Evolutionary conservation across 2,797 vertebrate species (phyloP).

Genomic region (Amazona finschi): DNA sequence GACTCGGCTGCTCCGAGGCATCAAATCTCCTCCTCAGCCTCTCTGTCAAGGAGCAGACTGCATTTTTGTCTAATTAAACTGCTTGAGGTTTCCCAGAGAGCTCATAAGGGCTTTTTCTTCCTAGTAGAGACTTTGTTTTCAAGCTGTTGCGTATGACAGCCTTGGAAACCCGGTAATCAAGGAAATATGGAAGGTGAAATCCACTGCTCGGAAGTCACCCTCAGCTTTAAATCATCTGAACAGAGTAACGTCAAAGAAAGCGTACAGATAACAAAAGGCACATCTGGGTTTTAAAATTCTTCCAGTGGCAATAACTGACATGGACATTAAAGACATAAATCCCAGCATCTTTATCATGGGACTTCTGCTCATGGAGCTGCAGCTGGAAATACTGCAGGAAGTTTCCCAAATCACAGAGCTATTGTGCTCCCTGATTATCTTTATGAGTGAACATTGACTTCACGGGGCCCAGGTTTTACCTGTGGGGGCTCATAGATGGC

Average conservation of each 20-base stretch:
- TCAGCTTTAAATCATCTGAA: background rate
- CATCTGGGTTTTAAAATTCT: background rate
- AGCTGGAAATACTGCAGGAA: background rate
- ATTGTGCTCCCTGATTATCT: accelerated
- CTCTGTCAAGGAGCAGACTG: background rate
- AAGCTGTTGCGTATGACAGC: background rate
- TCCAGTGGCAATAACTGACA: background rate
- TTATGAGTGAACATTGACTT: accelerated
- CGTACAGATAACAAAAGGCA: background rate
- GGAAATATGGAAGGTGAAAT: background rate
- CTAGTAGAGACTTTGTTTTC: background rate
- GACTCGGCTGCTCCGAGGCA: background rate
- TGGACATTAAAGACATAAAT: background rate
- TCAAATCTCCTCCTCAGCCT: background rate
- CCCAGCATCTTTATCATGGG: accelerated
- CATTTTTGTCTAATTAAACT: background rate
- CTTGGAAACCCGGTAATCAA: background rate
- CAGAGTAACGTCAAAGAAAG: background rate
- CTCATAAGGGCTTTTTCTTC: background rate
- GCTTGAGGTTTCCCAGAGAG: background rate
- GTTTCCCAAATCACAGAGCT: background rate
- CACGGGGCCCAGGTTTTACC: constrained; percentile 67
- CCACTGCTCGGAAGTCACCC: accelerated
- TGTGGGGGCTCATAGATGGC: constrained; percentile 98
- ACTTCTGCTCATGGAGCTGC: background rate